Evolutionary conservation across 1,140 invertebrate genomes (phyloP).

Genomic region (Aphis craccivora): DNA sequence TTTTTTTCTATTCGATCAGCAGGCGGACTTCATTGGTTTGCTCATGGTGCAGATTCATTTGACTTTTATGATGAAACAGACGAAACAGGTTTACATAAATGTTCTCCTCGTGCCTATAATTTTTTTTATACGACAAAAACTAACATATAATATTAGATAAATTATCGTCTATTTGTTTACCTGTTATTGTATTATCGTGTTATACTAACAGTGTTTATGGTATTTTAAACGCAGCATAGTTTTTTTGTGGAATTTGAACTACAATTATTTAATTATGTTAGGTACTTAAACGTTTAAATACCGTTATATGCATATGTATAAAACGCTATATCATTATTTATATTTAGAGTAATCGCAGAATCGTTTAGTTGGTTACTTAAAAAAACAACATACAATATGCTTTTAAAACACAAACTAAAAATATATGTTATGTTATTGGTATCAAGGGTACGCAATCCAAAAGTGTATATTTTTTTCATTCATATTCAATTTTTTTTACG

Average conservation of each 20-base stretch:
- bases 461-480: not conserved
- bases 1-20: slow-evolving; percentile 33
- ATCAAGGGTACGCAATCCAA: not conserved
- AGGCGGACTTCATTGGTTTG: slow-evolving; percentile 61
- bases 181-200: slow-evolving; percentile 1
- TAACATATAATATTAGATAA: slow-evolving; percentile 48
- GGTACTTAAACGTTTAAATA: not conserved
- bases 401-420: slow-evolving; percentile 22
- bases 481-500: not conserved
- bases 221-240: not conserved
- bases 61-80: slow-evolving; percentile 55
- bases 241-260: not conserved
- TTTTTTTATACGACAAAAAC: slow-evolving; percentile 7
- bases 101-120: not conserved
- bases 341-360: not conserved
- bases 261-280: not conserved
- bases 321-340: not conserved
- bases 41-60: slow-evolving; percentile 62
- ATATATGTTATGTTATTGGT: not conserved
- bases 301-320: not conserved
- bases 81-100: slow-evolving; percentile 52
- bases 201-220: slow-evolving; percentile 15
- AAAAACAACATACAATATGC: not conserved
- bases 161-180: not conserved
- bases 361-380: not conserved